phyloP scores from a whole-genome alignment of 2,797 vertebrate species.

The Periparus ater region DNA sequence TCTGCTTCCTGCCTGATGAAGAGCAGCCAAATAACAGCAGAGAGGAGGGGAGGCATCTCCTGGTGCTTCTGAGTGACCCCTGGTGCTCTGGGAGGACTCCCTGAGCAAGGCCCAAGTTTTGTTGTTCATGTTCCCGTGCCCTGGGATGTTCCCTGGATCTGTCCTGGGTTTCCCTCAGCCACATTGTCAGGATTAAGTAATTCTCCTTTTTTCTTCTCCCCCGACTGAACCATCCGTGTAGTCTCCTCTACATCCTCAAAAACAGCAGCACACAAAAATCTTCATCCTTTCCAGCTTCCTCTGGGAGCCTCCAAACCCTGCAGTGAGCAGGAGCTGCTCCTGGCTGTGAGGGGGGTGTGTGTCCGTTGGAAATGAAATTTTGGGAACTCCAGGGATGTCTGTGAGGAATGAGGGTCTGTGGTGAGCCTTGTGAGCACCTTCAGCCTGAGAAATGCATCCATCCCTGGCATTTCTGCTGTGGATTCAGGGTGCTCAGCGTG shows the following conservation, averaged over 20 bases:
- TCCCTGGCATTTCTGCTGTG: neutral
- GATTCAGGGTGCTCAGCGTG: fast-evolving
- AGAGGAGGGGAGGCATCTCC: neutral
- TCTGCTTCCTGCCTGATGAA: neutral
- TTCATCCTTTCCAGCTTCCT: neutral
- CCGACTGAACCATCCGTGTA: neutral
- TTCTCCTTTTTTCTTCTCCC: neutral
- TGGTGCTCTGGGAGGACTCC: neutral
- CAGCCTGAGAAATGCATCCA: fast-evolving
- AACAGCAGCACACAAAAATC: neutral
- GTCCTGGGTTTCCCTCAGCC: neutral
- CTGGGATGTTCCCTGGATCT: neutral
- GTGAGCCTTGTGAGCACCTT: neutral
- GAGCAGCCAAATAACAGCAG: fast-evolving
- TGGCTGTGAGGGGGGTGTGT: no score
- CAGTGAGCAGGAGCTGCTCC: neutral
- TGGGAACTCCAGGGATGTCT: neutral
- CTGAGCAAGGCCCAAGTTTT: neutral
- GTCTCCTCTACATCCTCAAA: slow-evolving; percentile 9
- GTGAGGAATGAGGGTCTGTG: fast-evolving
- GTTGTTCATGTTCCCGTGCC: fast-evolving
- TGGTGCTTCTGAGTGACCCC: neutral
- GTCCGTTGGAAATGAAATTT: neutral
- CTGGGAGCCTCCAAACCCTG: neutral
- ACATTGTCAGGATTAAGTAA: neutral